Conservation (phyloP, 2,113 vertebrate genomes). For the Pao palembangensis region DNA sequence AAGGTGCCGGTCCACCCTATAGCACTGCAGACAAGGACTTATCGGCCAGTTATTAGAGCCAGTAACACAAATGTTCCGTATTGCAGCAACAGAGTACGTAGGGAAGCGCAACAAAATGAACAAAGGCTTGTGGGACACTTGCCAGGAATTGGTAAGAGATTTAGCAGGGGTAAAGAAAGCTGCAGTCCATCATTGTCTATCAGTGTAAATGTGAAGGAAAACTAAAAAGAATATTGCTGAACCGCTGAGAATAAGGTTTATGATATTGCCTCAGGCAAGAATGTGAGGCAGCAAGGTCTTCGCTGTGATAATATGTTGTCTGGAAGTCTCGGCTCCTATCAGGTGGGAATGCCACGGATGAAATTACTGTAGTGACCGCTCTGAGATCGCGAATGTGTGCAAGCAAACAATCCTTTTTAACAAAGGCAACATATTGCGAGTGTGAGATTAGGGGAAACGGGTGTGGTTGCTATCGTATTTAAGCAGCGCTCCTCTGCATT, state of each 20-base stretch:
- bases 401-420: slow-evolving; percentile 55
- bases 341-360: slow-evolving; percentile 36
- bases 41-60: slow-evolving; percentile 44
- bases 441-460: slow-evolving; percentile 59
- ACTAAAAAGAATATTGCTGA: slow-evolving; percentile 31
- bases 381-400: slow-evolving; percentile 53
- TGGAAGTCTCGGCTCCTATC: slow-evolving; percentile 51
- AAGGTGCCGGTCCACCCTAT: slow-evolving; percentile 31
- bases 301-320: slow-evolving; percentile 59
- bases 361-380: slow-evolving; percentile 58
- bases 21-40: slow-evolving; percentile 8
- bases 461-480: slow-evolving; percentile 57
- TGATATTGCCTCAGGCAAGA: slow-evolving; percentile 42
- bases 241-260: slow-evolving; percentile 39
- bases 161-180: slow-evolving; percentile 4
- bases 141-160: slow-evolving; percentile 25
- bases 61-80: slow-evolving; percentile 29
- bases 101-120: slow-evolving; percentile 34
- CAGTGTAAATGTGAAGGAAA: slow-evolving; percentile 15
- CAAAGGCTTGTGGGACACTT: slow-evolving; percentile 39
- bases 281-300: slow-evolving; percentile 51
- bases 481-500: slow-evolving; percentile 68
- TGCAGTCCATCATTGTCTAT: slow-evolving; percentile 1
- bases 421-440: slow-evolving; percentile 57
- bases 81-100: slow-evolving; percentile 27